Base-by-base conservation (phyloP, 2,113 vertebrate genomes). In the Neopipo cinnamomea region DNA sequence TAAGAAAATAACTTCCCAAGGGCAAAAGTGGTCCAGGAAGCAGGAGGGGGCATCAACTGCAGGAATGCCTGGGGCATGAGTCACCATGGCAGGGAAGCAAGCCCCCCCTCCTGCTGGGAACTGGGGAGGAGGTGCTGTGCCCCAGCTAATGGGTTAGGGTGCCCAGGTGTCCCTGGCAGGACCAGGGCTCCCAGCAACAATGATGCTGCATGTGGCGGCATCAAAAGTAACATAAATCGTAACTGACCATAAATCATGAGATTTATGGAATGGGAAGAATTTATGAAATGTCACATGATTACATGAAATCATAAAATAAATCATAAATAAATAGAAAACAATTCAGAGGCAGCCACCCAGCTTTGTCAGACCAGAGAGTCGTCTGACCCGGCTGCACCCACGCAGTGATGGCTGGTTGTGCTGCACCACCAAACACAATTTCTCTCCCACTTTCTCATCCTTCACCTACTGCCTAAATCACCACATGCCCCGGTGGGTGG, bases 21-120 rank as follows among this genome's bases (percentile, higher is more conserved):
- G 72, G 41, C 56, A n/a, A 42, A 72, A 18, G 33, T 35, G 62
- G 12, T 25, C 44, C 49, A 42, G 1, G 0, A 23, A 62, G 52
- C 0, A 0, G 25, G 44, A 83, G 37, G 24, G 30, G n/a, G 21
- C 52, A 83, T n/a, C 0, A 2, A 30, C 0, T 21, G 41, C 14
- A 44, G 71, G 59, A 83, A 37, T n/a, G 46, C n/a, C 71, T 73
- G 58, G 58, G 68, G 19, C 37, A 53, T 19, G 46, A 62, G 18
- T 62, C 46, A 63, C 23, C 2, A 1, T 1, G 9, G 19, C 12
- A 50, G 42, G 35, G n/a, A 30, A 81, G 65, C 13, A 24, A 49
- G 52, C 8, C 8, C 47, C 25, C 0, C 0, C 13, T 71, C 8
- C 52, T 58, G 61, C 47, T 2, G 5, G 52, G 21, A 71, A 3